Percentiles rank a stretch among this genome's conserved stretches.
phyloP scores from a whole-genome alignment of 1,140 invertebrate genomes.

The Drosophila ficusphila region DNA sequence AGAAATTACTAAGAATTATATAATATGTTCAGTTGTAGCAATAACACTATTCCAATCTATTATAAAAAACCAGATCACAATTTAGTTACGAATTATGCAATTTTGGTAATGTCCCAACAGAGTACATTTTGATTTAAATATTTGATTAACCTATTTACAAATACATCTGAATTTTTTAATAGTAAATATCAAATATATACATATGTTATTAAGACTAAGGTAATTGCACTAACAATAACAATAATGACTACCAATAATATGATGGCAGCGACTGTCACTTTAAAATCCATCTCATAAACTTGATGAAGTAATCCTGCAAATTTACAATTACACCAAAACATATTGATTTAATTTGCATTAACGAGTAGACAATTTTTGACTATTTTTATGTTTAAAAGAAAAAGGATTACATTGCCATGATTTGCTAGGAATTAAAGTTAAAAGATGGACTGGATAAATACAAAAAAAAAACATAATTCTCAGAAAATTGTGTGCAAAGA shows the following conservation, averaged over 20 bases:
- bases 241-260: slow-evolving; percentile 62
- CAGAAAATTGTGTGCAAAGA: no score
- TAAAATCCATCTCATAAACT: slow-evolving; percentile 84
- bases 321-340: slow-evolving; percentile 74
- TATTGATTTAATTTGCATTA: slow-evolving; percentile 42
- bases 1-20: slow-evolving; percentile 11
- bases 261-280: slow-evolving; percentile 80
- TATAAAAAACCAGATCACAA: slow-evolving; percentile 43
- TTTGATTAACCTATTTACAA: slow-evolving; percentile 41
- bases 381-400: slow-evolving; percentile 7
- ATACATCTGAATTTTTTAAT: slow-evolving; percentile 31
- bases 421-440: not conserved
- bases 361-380: slow-evolving; percentile 2
- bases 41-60: slow-evolving; percentile 34
- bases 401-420: slow-evolving; percentile 26
- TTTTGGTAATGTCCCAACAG: slow-evolving; percentile 34
- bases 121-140: slow-evolving; percentile 27
- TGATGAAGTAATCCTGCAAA: slow-evolving; percentile 83
- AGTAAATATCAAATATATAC: slow-evolving; percentile 61
- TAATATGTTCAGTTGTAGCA: slow-evolving; percentile 11
- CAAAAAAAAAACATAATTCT: not conserved
- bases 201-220: slow-evolving; percentile 44
- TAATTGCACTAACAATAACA: slow-evolving; percentile 56
- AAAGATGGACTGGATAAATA: not conserved
- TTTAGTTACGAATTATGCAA: slow-evolving; percentile 48